phyloP scores from a whole-genome alignment of 2,113 vertebrate genomes.

The Rhabdornis inornatus region DNA sequence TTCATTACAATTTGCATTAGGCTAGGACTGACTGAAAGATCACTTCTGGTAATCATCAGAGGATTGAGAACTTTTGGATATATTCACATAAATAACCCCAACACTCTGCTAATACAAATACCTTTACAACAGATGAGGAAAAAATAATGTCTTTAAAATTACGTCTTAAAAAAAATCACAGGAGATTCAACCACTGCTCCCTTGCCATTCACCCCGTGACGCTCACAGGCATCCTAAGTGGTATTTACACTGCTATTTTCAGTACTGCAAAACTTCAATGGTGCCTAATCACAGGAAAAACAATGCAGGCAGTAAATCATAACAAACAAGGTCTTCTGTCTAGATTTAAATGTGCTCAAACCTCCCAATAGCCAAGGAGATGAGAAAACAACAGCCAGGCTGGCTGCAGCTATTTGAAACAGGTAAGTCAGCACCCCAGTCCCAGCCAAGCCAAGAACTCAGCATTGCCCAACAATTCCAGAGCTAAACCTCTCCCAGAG shows the following conservation, averaged over 20 bases:
- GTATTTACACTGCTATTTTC: conserved; percentile 9
- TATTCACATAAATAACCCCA: neutral
- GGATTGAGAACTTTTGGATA: neutral
- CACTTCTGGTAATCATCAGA: neutral
- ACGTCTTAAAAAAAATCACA: neutral
- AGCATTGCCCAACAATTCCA: neutral
- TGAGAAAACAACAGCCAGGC: neutral
- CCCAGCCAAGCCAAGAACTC: neutral
- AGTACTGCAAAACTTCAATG: neutral
- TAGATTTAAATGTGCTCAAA: neutral
- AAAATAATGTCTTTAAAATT: neutral
- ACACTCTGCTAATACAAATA: neutral
- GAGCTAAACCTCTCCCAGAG: conserved; percentile 13
- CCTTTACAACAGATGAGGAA: neutral
- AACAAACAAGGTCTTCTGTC: neutral
- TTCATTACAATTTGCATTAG: neutral
- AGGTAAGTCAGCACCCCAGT: neutral
- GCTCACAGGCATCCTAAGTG: neutral
- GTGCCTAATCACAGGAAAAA: neutral
- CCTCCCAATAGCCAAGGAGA: neutral
- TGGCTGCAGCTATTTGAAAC: neutral
- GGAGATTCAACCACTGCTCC: neutral
- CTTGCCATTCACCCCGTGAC: neutral
- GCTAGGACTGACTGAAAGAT: neutral
- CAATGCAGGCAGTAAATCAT: conserved; percentile 18